Evolutionary conservation across 2,113 vertebrate genomes (phyloP), one percentile per base, ranked within the genome.

Genomic region (Gnathonemus echidnorhynchus): DNA sequence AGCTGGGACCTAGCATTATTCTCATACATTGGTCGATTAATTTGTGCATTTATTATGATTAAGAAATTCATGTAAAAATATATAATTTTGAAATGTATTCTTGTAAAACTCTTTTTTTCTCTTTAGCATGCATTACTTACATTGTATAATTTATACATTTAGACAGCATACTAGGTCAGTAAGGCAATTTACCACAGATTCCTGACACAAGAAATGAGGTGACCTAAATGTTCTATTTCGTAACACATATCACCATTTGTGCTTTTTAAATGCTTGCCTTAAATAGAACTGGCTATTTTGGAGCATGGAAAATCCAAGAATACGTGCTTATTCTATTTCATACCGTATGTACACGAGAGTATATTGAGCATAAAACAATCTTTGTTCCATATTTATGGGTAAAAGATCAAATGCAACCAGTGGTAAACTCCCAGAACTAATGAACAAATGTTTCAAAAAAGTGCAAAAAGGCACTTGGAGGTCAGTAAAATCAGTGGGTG

Each of bases 101-200:
- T 24, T 85, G 42, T 24, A 48, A 46, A 85, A 48, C 21, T 24
- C 1, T 42, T 35, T 58, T 84, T 48, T 84, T 24, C 80, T 85
- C 21, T 11, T 85, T n/a, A 13, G 24, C 21, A 85, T 48, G 46
- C 83, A 48, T 45, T 45, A 7, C 83, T n/a, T 85, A 42, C 19
- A 27, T 85, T 85, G 42, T 48, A 48, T 85, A 85, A 46, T 85
- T 85, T 48, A 48, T 31, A 27, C 13, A 46, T 85, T 85, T 85
- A 85, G 50, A 48, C 49, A 35, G 17, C 11, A 87, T 52, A 53
- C 48, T 53, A 56, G 27, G 49, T 53, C 86, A 87, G 49, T 87
- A 53, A 53, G 49, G 31, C 49, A 87, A 87, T 87, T 87, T 87
- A 87, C 49, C 19, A n/a, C n/a, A 53, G 48, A 87, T 50, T 53